Conservation (phyloP, 2,797 vertebrate species). For the Crypturellus tataupa region DNA sequence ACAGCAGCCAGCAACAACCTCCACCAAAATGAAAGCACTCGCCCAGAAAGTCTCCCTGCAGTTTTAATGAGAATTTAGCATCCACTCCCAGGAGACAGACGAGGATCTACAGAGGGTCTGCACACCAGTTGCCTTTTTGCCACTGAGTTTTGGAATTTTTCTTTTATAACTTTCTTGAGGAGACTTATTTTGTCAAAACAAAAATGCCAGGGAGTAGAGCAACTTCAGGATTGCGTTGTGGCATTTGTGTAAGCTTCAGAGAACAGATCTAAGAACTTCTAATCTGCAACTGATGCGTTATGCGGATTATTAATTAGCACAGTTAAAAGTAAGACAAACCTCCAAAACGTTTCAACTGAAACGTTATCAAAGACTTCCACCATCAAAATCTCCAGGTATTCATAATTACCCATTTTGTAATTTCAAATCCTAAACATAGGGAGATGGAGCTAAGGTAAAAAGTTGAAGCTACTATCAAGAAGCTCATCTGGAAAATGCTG, state of each 20-base stretch:
- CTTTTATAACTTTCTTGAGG: background rate
- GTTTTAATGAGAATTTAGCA: accelerated
- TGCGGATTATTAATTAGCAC: slow-evolving; percentile 21
- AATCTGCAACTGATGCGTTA: background rate
- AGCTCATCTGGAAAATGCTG: background rate
- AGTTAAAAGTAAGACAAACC: slow-evolving; percentile 12
- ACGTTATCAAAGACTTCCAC: background rate
- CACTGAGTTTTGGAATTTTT: background rate
- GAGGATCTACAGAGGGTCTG: background rate
- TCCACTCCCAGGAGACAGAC: background rate
- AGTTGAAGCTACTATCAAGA: background rate
- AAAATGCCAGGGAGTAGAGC: background rate
- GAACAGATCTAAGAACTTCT: slow-evolving; percentile 2
- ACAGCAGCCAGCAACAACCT: background rate
- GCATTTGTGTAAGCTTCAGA: background rate
- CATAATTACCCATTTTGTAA: background rate
- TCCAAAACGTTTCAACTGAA: slow-evolving; percentile 38
- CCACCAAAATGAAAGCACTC: background rate
- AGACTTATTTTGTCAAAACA: background rate
- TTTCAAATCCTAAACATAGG: background rate
- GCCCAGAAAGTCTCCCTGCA: background rate
- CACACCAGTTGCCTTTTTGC: background rate
- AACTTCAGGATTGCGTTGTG: background rate
- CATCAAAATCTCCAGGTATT: background rate
- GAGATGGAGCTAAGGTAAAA: background rate